Evolutionary conservation across 2,797 vertebrate species (phyloP), one percentile per base, ranked within the genome.

Genomic region (Mormyrus proboscirostris): DNA sequence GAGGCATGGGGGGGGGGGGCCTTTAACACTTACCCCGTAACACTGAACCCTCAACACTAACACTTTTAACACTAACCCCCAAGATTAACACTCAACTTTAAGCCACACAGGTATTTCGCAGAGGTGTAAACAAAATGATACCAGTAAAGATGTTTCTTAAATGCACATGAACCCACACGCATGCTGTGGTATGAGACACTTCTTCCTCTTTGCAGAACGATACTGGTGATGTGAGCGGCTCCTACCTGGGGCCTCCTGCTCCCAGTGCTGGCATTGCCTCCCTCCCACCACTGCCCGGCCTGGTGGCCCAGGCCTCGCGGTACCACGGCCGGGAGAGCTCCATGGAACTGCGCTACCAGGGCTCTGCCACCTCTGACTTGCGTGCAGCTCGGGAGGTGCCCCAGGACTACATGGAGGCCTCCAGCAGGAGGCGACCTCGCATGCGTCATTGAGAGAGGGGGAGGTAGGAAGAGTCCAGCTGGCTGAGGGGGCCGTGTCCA

Each of bases 321-420:
- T 95, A 96, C 94, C 95, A 97, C 8, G 95, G 94, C 86, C 95
- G 97, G 25, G 99, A 99, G 91, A 97, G 97, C 2, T 97, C 97
- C 55, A 97, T 97, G 0, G 99, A 99, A 22, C 91, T 96, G 0
- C 97, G 98, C 88, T 99, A 98, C 94, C 98, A 99, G 93, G 97
- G 97, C 49, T 96, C 98, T 0, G 94, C 98, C 0, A 98, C 73
- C 33, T 16, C 98, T 14, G 98, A 99, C 62, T 97, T 99, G 88
- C 95, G 97, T 50, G 94, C 97, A 50, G 96, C 97, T 1, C 98
- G 98, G 92, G 98, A 99, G 93, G 95, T 96, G 9, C 95, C 99
- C 0, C 83, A 97, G 88, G 98, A 99, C 89, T 97, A 97, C 90
- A 96, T 97, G 7, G 98, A 99, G 88, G 91, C 95, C 50, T 96